These are phyloP conservation scores for Pachypeltis micranthus DNA, from an alignment of 1,140 invertebrate genomes.

Conservation along the genomic window DNA sequence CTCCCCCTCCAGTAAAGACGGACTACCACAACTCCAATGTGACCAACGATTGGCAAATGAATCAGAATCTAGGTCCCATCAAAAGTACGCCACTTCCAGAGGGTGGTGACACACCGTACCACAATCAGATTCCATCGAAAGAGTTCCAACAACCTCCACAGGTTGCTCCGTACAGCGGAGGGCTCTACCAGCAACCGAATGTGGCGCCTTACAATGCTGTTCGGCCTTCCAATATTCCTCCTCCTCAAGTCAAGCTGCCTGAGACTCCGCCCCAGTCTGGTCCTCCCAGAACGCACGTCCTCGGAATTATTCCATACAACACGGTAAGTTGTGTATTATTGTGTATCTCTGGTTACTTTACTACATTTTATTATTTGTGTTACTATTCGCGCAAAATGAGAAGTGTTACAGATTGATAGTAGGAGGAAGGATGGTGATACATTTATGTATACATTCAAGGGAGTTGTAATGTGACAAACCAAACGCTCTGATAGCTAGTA, in stretches of 20 bases:
- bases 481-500: too few species aligned
- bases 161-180: not conserved
- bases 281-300: constrained; percentile 20
- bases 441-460: too few species aligned
- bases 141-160: not conserved
- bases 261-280: constrained; percentile 17
- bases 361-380: too few species aligned
- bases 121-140: not conserved
- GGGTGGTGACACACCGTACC: not conserved
- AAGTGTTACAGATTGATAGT: too few species aligned
- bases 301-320: constrained; percentile 20
- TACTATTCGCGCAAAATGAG: too few species aligned
- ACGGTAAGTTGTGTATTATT: constrained; percentile 17
- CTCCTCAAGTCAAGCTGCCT: not conserved
- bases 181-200: not conserved
- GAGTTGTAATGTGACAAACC: too few species aligned
- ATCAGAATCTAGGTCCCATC: not conserved
- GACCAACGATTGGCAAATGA: not conserved
- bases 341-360: too few species aligned
- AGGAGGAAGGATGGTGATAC: too few species aligned
- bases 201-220: not conserved
- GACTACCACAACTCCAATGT: not conserved
- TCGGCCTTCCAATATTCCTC: not conserved
- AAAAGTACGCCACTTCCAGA: not conserved
- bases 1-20: not conserved